Evolutionary conservation across 2,113 vertebrate species (phyloP).

Genomic region (Oceanites oceanicus): DNA sequence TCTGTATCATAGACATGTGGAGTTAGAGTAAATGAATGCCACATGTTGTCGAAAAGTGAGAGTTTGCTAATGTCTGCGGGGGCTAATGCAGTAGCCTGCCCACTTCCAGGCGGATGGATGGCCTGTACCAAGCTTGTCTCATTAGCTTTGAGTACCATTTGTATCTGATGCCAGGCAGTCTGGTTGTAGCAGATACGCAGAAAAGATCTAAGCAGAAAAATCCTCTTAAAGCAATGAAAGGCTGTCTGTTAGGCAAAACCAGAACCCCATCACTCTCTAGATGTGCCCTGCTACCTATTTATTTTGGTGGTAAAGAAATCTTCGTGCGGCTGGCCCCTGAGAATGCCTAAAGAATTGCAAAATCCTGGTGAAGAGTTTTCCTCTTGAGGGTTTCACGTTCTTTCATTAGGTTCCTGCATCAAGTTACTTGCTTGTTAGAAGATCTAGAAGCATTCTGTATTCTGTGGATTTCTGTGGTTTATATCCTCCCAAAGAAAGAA

Average conservation of each 20-base stretch:
- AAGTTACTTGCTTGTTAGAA: neutral
- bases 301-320: neutral
- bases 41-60: neutral
- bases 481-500: neutral
- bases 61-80: neutral
- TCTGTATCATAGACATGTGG: neutral
- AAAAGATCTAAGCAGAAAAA: neutral
- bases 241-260: neutral
- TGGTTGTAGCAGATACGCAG: neutral
- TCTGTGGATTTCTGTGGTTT: neutral
- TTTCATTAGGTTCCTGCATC: neutral
- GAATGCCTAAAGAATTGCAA: neutral
- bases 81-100: neutral
- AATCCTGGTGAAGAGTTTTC: neutral
- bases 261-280: neutral
- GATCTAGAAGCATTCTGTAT: neutral
- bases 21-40: neutral
- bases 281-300: neutral
- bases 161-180: neutral
- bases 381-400: neutral
- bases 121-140: neutral
- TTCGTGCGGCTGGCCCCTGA: neutral
- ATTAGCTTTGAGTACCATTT: neutral
- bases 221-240: neutral
- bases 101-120: neutral